These are phyloP conservation scores for Myotis pilosus DNA, from an alignment of 2,797 vertebrate genomes.

Conservation along the genomic window DNA sequence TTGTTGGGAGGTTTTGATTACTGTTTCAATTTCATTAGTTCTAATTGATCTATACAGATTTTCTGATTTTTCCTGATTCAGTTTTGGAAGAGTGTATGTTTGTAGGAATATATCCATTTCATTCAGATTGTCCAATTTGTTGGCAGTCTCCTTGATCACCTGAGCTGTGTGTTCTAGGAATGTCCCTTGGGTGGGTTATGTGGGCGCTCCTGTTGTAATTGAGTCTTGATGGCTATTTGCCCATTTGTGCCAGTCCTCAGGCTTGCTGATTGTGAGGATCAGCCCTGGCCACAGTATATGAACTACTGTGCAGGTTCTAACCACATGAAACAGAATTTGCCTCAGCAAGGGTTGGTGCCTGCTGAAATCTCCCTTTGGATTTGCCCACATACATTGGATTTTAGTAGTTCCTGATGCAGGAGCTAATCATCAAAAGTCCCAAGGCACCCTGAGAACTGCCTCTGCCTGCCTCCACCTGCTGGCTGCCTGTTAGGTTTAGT, in stretches of 20 bases:
- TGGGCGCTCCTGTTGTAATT: background rate
- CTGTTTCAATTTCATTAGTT: too few relatives aligned
- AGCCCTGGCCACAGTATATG: background rate
- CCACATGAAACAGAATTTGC: background rate
- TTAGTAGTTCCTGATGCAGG: background rate
- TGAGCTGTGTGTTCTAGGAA: background rate
- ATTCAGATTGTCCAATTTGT: too few relatives aligned
- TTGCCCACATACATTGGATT: background rate
- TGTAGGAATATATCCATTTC: too few relatives aligned
- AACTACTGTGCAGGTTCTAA: background rate
- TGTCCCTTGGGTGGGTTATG: background rate
- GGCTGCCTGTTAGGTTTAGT: background rate
- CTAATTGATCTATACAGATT: too few relatives aligned
- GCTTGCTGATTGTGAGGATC: background rate
- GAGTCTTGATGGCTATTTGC: background rate
- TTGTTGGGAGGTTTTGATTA: too few relatives aligned
- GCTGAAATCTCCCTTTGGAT: background rate
- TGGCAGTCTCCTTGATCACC: background rate
- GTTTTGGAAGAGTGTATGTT: too few relatives aligned
- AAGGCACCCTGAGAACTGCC: background rate
- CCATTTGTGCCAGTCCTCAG: background rate
- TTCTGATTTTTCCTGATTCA: too few relatives aligned
- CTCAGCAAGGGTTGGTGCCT: background rate
- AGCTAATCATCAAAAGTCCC: background rate
- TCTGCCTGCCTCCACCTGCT: background rate